These are phyloP conservation scores for Acrossocheilus wenchowensis DNA, from an alignment of 2,797 vertebrate genomes.

Conservation along the genomic window DNA sequence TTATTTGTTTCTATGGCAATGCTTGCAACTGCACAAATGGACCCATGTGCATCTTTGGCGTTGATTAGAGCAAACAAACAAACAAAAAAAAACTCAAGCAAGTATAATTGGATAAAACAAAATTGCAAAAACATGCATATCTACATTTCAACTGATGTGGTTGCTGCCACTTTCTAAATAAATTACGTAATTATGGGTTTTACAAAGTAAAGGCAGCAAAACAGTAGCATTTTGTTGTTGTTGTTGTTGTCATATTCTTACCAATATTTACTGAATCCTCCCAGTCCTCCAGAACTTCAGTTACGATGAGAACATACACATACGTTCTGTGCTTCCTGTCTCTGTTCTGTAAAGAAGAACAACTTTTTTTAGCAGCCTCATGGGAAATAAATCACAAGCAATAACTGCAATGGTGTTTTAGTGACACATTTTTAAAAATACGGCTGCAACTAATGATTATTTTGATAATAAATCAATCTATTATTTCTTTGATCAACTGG, in stretches of 20 bases:
- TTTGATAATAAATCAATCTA: neutral
- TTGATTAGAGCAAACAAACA: too few species aligned
- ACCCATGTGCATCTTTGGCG: neutral
- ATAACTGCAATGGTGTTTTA: neutral
- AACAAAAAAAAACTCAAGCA: neutral
- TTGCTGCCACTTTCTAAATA: neutral
- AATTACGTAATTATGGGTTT: neutral
- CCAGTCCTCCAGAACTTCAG: conserved; percentile 97
- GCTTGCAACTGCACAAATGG: neutral
- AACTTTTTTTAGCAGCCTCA: neutral
- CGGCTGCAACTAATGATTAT: neutral
- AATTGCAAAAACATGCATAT: neutral
- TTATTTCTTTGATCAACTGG: neutral
- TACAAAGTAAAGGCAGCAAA: neutral
- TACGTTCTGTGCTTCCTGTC: conserved; percentile 98
- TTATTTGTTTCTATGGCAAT: neutral
- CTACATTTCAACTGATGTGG: neutral
- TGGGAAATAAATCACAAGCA: neutral
- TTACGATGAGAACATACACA: conserved; percentile 96
- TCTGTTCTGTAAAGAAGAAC: conserved; percentile 81
- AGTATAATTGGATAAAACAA: neutral
- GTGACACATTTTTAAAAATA: neutral
- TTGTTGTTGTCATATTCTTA: conserved; percentile 67
- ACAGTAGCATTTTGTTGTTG: neutral
- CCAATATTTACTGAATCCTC: conserved; percentile 98